Percentiles rank a stretch among this genome's conserved stretches.
phyloP scores from a whole-genome alignment of 2,797 vertebrate species.

The Chanos chanos region DNA sequence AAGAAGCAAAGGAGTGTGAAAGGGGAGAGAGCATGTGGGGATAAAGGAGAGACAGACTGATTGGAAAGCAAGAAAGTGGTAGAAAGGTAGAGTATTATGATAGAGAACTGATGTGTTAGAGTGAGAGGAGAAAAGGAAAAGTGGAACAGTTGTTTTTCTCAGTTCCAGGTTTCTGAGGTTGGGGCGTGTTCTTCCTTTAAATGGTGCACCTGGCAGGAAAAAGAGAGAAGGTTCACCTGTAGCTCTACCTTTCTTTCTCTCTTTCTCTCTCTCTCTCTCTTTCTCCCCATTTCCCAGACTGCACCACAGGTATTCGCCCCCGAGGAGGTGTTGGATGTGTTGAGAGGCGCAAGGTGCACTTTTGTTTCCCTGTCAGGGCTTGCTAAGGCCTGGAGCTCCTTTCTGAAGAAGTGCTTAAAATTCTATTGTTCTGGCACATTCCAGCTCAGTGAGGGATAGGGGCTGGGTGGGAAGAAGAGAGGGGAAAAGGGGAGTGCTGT shows the following conservation, averaged over 20 bases:
- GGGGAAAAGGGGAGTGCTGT: constrained; percentile 1
- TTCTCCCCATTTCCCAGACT: constrained; percentile 10
- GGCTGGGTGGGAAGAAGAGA: constrained; percentile 27
- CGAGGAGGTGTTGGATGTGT: constrained; percentile 52
- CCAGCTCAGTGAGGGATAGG: constrained; percentile 54
- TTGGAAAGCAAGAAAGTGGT: constrained; percentile 19
- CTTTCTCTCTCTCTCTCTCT: background rate
- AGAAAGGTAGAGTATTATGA: background rate
- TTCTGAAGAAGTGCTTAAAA: constrained; percentile 52
- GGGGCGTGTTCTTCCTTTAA: constrained; percentile 20
- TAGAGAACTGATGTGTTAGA: background rate
- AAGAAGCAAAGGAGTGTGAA: constrained; percentile 7
- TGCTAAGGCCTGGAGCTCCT: constrained; percentile 55
- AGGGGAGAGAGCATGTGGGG: background rate
- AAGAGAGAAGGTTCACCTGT: constrained; percentile 36
- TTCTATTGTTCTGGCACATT: constrained; percentile 70
- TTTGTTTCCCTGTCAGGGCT: constrained; percentile 73
- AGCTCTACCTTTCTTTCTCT: constrained; percentile 10
- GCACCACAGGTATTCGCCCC: constrained; percentile 63
- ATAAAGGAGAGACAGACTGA: background rate
- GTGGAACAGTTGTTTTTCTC: constrained; percentile 24
- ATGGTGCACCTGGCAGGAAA: constrained; percentile 46
- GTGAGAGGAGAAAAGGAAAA: background rate
- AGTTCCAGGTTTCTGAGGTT: constrained; percentile 14
- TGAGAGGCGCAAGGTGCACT: constrained; percentile 76